A percentile compares a stretch with the other conserved stretches of the same genome.
Evolutionary conservation across 2,797 vertebrate species (phyloP).

Genomic region (Sebastes reedi): DNA sequence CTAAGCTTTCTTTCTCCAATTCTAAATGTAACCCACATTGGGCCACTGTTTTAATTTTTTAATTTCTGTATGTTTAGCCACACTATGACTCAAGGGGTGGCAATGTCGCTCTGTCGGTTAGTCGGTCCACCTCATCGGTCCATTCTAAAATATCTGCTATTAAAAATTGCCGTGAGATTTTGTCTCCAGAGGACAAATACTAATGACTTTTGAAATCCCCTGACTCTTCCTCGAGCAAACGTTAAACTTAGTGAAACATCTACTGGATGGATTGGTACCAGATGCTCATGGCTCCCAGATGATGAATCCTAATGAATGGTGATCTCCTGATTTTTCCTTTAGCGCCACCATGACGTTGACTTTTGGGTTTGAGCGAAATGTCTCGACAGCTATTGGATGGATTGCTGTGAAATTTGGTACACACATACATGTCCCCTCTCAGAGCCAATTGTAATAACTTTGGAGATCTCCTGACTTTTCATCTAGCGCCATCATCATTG

Average conservation of each 20-base stretch:
- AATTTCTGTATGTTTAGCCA: background rate
- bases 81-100: no score
- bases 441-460: no score
- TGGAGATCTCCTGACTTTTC: no score
- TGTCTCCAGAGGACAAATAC: background rate
- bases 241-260: background rate
- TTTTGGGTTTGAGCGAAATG: background rate
- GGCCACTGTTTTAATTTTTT: background rate
- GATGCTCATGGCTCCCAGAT: background rate
- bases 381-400: background rate
- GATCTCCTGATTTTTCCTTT: background rate
- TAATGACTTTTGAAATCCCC: no score
- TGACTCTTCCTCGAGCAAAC: background rate
- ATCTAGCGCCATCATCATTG: background rate
- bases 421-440: fast-evolving
- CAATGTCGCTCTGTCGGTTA: background rate
- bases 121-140: background rate
- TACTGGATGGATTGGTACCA: background rate
- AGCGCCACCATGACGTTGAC: background rate
- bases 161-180: background rate
- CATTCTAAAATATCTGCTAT: background rate
- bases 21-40: slow-evolving; percentile 60
- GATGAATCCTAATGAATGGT: background rate
- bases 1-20: slow-evolving; percentile 75
- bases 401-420: background rate